Evolutionary conservation across 2,888 invertebrate genomes (phyloP).

Genomic region (Lymantria monacha): DNA sequence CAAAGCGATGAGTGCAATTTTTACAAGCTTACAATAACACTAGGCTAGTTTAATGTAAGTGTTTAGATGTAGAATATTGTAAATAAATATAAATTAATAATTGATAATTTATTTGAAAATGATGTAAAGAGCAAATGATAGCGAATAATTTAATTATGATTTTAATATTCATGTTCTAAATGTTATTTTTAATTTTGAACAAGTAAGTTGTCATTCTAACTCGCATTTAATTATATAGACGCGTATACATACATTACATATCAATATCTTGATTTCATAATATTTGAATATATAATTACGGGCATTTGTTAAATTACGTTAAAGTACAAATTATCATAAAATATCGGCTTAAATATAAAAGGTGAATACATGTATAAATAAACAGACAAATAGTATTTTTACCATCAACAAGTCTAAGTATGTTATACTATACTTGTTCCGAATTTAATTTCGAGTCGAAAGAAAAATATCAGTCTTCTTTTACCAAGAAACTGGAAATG

Average conservation of each 20-base stretch:
- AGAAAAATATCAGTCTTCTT: too few species aligned
- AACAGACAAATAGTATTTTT: conserved; percentile 1
- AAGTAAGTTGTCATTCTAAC: not conserved
- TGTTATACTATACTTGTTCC: too few species aligned
- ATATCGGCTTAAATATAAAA: conserved; percentile 7
- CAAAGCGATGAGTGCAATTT: conserved; percentile 82
- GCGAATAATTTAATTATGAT: conserved; percentile 16
- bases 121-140: conserved; percentile 27
- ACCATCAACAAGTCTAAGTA: not conserved
- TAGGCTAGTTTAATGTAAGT: conserved; percentile 58
- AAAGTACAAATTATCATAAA: conserved; percentile 6
- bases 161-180: conserved; percentile 24
- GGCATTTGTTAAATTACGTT: conserved; percentile 5
- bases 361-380: conserved; percentile 2
- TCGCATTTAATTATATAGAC: conserved; percentile 22
- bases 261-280: conserved; percentile 12
- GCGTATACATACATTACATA: conserved; percentile 15
- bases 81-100: conserved; percentile 42
- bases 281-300: not conserved
- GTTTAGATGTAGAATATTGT: conserved; percentile 53
- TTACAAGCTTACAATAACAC: conserved; percentile 74
- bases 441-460: too few species aligned
- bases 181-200: conserved; percentile 13
- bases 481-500: too few species aligned
- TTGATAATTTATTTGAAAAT: conserved; percentile 36